phyloP scores from a whole-genome alignment of 2,113 vertebrate species.

The Tragelaphus imberbis region DNA sequence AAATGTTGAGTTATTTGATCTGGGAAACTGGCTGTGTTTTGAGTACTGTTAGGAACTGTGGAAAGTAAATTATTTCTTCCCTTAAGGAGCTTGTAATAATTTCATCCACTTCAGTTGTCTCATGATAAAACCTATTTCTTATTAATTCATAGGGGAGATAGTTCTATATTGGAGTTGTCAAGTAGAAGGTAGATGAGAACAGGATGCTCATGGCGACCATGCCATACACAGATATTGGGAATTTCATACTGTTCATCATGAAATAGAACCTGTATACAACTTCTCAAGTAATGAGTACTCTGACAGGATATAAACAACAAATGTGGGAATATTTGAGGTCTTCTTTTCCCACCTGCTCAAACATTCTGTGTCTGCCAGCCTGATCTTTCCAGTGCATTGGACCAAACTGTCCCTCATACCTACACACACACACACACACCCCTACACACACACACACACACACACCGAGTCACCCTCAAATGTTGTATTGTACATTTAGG shows the following conservation, averaged over 20 bases:
- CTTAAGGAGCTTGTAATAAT: slow-evolving; percentile 10
- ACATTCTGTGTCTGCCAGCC: neutral
- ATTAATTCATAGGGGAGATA: neutral
- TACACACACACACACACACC: neutral
- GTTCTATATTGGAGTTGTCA: neutral
- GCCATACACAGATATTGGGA: neutral
- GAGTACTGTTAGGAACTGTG: neutral
- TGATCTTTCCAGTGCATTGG: neutral
- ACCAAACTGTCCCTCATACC: neutral
- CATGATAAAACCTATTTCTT: neutral
- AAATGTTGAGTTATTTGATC: neutral
- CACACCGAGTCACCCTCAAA: neutral
- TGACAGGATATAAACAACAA: neutral
- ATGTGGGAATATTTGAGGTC: neutral
- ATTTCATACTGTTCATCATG: neutral
- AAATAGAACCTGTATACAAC: neutral
- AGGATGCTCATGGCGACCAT: neutral
- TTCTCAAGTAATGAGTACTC: neutral
- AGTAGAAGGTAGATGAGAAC: neutral
- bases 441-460: neutral
- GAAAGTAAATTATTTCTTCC: neutral
- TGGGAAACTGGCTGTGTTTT: neutral
- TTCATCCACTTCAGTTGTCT: neutral
- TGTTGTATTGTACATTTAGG: neutral
- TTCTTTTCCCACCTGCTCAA: neutral